These are phyloP conservation scores for Archips crataeganus DNA, from an alignment of 2,888 invertebrate genomes.

Conservation along the genomic window DNA sequence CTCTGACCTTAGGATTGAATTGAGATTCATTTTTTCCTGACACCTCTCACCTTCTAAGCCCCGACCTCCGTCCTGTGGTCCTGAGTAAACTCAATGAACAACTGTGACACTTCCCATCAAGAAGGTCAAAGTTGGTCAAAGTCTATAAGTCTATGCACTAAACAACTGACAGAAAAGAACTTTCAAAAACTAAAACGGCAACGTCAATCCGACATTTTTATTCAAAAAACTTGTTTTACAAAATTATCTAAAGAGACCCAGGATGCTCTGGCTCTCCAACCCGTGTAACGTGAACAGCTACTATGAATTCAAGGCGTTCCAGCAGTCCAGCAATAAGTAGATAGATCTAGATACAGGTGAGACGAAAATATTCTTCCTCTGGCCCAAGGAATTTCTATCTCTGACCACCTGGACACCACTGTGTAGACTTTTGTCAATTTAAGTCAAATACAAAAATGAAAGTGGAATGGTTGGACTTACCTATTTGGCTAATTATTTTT, in stretches of 20 bases:
- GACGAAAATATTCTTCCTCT: not conserved
- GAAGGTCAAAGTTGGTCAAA: not conserved
- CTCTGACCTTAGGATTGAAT: too few species aligned
- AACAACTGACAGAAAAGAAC: not conserved
- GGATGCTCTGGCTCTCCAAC: conserved; percentile 62
- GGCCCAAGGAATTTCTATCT: too few species aligned
- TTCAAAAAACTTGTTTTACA: not conserved
- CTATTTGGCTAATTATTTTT: too few species aligned
- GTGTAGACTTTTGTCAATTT: too few species aligned
- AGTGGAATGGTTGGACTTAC: too few species aligned
- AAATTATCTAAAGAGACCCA: conserved; percentile 20
- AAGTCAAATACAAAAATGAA: too few species aligned
- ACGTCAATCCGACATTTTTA: not conserved
- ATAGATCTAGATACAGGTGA: not conserved
- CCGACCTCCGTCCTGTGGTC: too few species aligned
- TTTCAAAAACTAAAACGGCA: not conserved
- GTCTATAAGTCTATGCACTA: not conserved
- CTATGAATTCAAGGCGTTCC: conserved; percentile 67
- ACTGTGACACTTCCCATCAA: not conserved
- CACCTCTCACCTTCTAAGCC: too few species aligned
- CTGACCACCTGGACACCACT: too few species aligned
- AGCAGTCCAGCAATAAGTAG: conserved; percentile 42
- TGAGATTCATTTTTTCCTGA: too few species aligned
- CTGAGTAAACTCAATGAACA: too few species aligned
- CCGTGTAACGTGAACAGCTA: conserved; percentile 66